Conservation (phyloP, 2,888 invertebrate genomes). For the Agrypnus murinus region DNA sequence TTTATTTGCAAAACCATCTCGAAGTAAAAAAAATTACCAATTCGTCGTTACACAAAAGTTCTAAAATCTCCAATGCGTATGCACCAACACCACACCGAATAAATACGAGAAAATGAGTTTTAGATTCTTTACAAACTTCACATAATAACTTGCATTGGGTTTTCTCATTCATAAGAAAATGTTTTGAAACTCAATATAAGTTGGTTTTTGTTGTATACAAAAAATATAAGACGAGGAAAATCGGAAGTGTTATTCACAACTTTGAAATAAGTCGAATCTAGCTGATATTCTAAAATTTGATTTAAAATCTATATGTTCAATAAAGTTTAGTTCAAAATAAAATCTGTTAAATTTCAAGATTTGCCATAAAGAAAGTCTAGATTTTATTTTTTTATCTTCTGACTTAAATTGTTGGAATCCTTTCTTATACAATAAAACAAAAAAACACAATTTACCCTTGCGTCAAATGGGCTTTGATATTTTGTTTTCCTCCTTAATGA, state of each 20-base stretch:
- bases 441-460: not conserved
- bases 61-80: not conserved
- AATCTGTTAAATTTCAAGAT: not conserved
- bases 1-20: too few species aligned
- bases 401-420: not conserved
- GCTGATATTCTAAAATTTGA: not conserved
- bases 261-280: not conserved
- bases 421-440: not conserved
- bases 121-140: slow-evolving; percentile 5
- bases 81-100: not conserved
- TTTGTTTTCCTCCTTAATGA: not conserved
- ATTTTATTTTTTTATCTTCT: too few species aligned
- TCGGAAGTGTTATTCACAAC: slow-evolving; percentile 4
- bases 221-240: slow-evolving; percentile 10
- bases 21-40: too few species aligned
- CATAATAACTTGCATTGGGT: not conserved
- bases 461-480: not conserved
- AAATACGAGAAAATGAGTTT: slow-evolving; percentile 1
- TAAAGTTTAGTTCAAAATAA: not conserved
- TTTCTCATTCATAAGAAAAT: slow-evolving; percentile 20
- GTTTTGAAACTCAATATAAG: slow-evolving; percentile 26
- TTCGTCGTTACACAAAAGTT: too few species aligned
- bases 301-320: not conserved
- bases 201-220: slow-evolving; percentile 7
- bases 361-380: too few species aligned